Percentiles rank a stretch among this genome's conserved stretches.
phyloP scores from a whole-genome alignment of 1,140 invertebrate species.

The Drosophila orosa region DNA sequence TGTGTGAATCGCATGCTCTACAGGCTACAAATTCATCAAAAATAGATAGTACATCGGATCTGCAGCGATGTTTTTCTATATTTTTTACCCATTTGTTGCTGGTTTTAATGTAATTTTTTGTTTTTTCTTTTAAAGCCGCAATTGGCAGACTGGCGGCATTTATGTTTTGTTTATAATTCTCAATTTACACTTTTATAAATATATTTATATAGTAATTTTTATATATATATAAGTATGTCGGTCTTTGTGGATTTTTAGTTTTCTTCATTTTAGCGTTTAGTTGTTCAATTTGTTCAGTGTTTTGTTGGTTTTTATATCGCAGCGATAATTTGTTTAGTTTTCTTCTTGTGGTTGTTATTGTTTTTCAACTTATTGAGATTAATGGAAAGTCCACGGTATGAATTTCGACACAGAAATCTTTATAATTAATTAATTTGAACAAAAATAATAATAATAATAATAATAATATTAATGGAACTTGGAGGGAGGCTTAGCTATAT shows the following conservation, averaged over 20 bases:
- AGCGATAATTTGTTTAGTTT: slow-evolving; percentile 69
- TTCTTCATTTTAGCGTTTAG: slow-evolving; percentile 39
- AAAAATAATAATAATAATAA: slow-evolving; percentile 20
- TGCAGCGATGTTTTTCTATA: background rate
- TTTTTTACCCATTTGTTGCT: background rate
- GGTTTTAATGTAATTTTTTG: too few relatives aligned
- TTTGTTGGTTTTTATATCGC: slow-evolving; percentile 69
- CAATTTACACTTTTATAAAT: slow-evolving; percentile 46
- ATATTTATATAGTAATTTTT: slow-evolving; percentile 25
- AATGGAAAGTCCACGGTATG: slow-evolving; percentile 34
- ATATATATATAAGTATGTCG: slow-evolving; percentile 2
- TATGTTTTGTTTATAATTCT: background rate
- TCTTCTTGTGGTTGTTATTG: background rate
- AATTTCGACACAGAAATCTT: slow-evolving; percentile 5
- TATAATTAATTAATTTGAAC: slow-evolving; percentile 11
- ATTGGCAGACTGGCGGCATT: slow-evolving; percentile 50
- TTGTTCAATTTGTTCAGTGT: slow-evolving; percentile 57
- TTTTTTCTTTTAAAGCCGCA: slow-evolving; percentile 36
- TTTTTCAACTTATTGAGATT: slow-evolving; percentile 29
- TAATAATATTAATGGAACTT: slow-evolving; percentile 44
- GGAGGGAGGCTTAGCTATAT: slow-evolving; percentile 32
- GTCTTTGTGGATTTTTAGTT: slow-evolving; percentile 22
- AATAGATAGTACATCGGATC: slow-evolving; percentile 41
- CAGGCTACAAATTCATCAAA: slow-evolving; percentile 47
- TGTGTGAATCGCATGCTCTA: slow-evolving; percentile 40